These are phyloP conservation scores for Siniperca undulata DNA, from an alignment of 2,797 vertebrate species.

Conservation along the genomic window DNA sequence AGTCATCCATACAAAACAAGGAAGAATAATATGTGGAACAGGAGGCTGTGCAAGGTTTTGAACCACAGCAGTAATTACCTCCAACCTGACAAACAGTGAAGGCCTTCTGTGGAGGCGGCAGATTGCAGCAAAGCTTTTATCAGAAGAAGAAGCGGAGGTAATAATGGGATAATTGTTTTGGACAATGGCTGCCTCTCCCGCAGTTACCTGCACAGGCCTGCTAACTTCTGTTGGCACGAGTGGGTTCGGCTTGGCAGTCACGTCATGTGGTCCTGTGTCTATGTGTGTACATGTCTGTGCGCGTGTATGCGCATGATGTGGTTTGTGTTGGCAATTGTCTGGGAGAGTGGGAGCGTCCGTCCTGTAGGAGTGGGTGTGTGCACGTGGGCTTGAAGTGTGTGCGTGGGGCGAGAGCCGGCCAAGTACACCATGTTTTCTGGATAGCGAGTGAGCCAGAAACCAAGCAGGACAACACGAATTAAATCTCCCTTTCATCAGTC, in stretches of 20 bases:
- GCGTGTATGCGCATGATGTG: not conserved
- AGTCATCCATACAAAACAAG: constrained; percentile 66
- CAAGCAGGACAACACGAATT: constrained; percentile 50
- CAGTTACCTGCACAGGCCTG: constrained; percentile 46
- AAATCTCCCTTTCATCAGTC: constrained; percentile 60
- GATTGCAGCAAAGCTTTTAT: constrained; percentile 69
- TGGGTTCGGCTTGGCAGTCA: constrained; percentile 40
- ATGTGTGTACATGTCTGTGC: constrained; percentile 10
- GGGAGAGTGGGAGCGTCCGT: constrained; percentile 22
- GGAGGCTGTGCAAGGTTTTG: constrained; percentile 42
- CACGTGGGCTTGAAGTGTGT: constrained; percentile 30
- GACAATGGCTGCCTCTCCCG: constrained; percentile 56
- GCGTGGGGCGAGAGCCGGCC: constrained; percentile 27
- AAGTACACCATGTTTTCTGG: constrained; percentile 54
- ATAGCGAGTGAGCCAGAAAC: constrained; percentile 39
- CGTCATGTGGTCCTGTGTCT: not conserved
- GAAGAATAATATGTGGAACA: constrained; percentile 36
- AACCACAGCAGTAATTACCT: constrained; percentile 70
- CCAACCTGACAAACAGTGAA: constrained; percentile 59
- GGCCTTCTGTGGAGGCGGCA: constrained; percentile 66
- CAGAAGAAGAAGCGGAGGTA: constrained; percentile 62
- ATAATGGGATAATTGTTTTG: constrained; percentile 78
- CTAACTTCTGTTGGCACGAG: constrained; percentile 49
- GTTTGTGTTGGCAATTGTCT: constrained; percentile 33
- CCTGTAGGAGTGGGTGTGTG: constrained; percentile 29